Base-by-base conservation (phyloP, 2,888 invertebrate species). In the Heteropelma amictum region DNA sequence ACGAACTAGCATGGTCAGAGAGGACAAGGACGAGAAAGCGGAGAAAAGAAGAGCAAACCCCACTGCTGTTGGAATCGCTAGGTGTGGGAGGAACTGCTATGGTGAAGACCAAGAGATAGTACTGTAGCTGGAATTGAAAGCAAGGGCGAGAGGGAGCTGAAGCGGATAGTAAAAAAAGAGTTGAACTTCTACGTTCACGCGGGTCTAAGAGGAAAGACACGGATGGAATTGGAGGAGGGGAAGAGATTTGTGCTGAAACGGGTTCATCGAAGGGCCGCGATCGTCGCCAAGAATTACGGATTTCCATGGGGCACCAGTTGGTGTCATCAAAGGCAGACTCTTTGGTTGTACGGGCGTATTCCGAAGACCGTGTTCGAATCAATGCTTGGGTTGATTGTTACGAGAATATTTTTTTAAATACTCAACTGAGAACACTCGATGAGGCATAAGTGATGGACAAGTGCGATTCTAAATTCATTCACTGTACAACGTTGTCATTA, bases 281-380 rank as follows among this genome's bases (percentile, higher is more conserved):
- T 81, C 82, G 79, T 61, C 77, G 71, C n/a, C n/a, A 82, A 80
- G 81, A 83, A 82, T 83, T 83, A 80, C 81, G 77, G 83, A 84
- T 82, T 84, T 82, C 80, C 80, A 33, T 14, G 54, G n/a, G n/a
- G n/a, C n/a, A n/a, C n/a, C n/a, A n/a, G n/a, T n/a, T n/a, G n/a
- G n/a, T n/a, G n/a, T n/a, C n/a, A n/a, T n/a, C n/a, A n/a, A n/a
- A n/a, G n/a, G n/a, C n/a, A n/a, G n/a, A n/a, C n/a, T n/a, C n/a
- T n/a, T n/a, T n/a, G n/a, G n/a, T n/a, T n/a, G n/a, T n/a, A n/a
- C n/a, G n/a, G n/a, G n/a, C n/a, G n/a, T n/a, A n/a, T n/a, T n/a
- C n/a, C n/a, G n/a, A n/a, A n/a, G n/a, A n/a, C n/a, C n/a, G n/a
- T n/a, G n/a, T n/a, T n/a, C n/a, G n/a, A n/a, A n/a, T n/a, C n/a